Percentiles rank a stretch among this genome's conserved stretches.
Conservation (phyloP, 2,113 vertebrate species). For the Rafetus swinhoei region DNA sequence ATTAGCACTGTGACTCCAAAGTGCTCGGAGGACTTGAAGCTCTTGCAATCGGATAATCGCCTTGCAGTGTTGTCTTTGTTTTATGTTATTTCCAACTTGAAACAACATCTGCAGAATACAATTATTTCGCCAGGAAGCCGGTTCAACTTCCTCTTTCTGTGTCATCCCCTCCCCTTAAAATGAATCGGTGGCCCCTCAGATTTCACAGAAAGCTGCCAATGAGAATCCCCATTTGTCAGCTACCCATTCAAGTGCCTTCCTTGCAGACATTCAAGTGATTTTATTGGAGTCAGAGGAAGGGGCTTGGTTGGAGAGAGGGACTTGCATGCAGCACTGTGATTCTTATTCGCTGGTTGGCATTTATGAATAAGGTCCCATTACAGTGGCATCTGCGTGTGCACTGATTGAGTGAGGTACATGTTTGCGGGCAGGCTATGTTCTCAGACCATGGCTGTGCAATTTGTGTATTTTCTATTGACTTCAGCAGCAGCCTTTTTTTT, state of each 20-base stretch:
- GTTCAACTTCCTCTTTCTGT: not conserved
- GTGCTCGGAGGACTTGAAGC: not conserved
- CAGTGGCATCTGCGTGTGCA: not conserved
- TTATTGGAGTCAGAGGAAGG: not conserved
- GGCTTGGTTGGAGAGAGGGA: not conserved
- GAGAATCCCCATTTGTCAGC: accelerated
- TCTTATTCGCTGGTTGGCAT: not conserved
- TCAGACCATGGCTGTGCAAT: not conserved
- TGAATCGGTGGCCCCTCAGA: accelerated
- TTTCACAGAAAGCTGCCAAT: too few relatives aligned
- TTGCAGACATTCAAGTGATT: accelerated
- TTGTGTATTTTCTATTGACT: not conserved
- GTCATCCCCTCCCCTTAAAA: not conserved
- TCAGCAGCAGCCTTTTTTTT: not conserved
- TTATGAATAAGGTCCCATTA: not conserved
- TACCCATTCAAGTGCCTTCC: not conserved
- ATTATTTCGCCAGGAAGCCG: not conserved
- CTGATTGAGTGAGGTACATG: not conserved
- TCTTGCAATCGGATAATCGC: not conserved
- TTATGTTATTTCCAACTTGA: not conserved
- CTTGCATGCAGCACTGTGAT: not conserved
- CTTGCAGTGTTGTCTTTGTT: conserved; percentile 4
- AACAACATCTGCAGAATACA: not conserved
- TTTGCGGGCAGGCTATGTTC: not conserved
- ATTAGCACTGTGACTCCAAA: accelerated